Evolutionary conservation across 1,140 invertebrate genomes (phyloP).

Genomic region (Camponotus pennsylvanicus): DNA sequence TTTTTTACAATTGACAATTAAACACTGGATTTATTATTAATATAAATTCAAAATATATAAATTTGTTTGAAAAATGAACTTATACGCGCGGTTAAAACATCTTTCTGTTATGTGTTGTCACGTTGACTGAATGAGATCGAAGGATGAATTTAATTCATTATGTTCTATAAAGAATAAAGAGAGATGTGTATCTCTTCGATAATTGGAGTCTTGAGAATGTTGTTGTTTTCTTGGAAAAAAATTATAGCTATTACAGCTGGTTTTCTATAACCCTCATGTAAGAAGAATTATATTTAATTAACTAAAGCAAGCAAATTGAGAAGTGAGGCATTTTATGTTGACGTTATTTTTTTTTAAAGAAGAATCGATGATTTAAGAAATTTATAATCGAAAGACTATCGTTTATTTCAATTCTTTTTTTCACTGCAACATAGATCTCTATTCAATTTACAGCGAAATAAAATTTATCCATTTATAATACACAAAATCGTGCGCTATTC

Average conservation of each 20-base stretch:
- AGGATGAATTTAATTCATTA: conserved; percentile 33
- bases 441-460: not conserved
- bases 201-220: conserved; percentile 17
- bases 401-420: not conserved
- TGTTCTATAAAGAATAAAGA: conserved; percentile 32
- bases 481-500: not conserved
- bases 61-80: not conserved
- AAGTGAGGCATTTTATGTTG: not conserved
- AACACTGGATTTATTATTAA: not conserved
- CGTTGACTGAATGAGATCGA: conserved; percentile 1
- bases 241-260: not conserved
- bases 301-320: not conserved
- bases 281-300: not conserved
- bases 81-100: not conserved
- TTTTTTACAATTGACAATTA: conserved; percentile 24
- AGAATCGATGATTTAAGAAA: not conserved
- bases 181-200: not conserved
- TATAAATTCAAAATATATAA: not conserved
- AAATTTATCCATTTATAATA: not conserved
- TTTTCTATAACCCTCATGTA: not conserved
- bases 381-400: not conserved
- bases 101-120: not conserved
- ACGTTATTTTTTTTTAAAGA: not conserved
- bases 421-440: not conserved
- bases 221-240: not conserved